Evolutionary conservation across 2,888 invertebrate species (phyloP).

Genomic region (Clunio marinus): DNA sequence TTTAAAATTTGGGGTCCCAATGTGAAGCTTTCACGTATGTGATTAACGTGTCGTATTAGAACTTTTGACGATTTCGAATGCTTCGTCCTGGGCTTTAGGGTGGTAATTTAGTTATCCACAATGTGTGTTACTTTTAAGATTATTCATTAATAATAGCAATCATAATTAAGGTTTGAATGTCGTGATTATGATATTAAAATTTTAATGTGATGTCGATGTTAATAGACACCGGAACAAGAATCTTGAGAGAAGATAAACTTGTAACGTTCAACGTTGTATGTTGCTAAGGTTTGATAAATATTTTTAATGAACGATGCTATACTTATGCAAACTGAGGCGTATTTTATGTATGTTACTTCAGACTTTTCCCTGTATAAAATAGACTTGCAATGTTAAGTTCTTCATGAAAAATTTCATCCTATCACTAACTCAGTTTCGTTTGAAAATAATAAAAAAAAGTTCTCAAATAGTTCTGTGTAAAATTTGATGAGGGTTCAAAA

Average conservation of each 20-base stretch:
- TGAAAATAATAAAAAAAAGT: too few relatives aligned
- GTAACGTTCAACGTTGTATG: neutral
- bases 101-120: constrained; percentile 16
- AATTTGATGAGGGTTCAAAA: constrained; percentile 36
- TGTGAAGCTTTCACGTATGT: too few relatives aligned
- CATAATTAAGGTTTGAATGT: constrained; percentile 21
- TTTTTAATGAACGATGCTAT: too few relatives aligned
- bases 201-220: constrained; percentile 29
- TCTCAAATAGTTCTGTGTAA: too few relatives aligned
- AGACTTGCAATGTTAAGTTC: too few relatives aligned
- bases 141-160: constrained; percentile 34
- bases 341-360: too few relatives aligned
- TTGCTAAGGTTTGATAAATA: too few relatives aligned
- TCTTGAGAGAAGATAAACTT: neutral
- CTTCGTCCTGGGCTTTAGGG: neutral
- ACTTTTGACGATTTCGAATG: neutral
- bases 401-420: too few relatives aligned
- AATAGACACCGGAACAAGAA: constrained; percentile 23
- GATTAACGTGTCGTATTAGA: too few relatives aligned
- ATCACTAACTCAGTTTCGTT: neutral
- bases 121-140: constrained; percentile 3
- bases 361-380: too few relatives aligned
- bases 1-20: neutral
- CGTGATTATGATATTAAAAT: constrained; percentile 33
- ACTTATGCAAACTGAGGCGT: too few relatives aligned